A percentile compares a stretch with the other conserved stretches of the same genome.
Conservation (phyloP, 2,797 vertebrate species). For the Muscicapa striata region DNA sequence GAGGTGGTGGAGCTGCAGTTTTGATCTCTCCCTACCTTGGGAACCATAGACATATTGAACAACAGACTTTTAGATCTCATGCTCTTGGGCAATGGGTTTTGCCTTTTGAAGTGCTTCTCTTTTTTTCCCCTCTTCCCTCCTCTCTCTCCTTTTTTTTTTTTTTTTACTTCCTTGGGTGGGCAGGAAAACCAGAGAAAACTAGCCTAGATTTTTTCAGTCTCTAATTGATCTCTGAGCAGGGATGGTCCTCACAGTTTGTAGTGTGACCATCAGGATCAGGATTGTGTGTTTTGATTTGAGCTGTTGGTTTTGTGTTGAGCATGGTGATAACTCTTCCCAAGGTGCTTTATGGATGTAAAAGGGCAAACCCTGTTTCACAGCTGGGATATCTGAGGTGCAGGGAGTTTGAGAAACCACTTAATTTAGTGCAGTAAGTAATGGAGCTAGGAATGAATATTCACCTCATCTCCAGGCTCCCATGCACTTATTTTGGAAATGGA, state of each 20-base stretch:
- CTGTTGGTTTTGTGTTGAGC: background rate
- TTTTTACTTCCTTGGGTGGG: background rate
- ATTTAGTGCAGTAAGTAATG: background rate
- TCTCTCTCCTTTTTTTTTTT: background rate
- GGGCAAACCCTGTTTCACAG: background rate
- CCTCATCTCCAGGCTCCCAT: background rate
- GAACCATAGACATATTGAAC: background rate
- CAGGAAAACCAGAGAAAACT: background rate
- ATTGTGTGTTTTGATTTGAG: background rate
- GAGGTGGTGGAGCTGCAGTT: conserved; percentile 3
- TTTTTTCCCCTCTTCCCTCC: rapidly evolving
- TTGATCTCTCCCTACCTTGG: conserved; percentile 40
- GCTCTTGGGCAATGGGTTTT: background rate
- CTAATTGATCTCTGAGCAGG: background rate
- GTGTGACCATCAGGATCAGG: background rate
- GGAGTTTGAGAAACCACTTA: background rate
- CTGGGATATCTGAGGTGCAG: background rate
- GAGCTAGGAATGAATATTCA: background rate
- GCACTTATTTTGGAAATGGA: background rate
- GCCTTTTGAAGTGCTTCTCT: background rate
- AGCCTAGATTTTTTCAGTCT: background rate
- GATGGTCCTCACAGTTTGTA: rapidly evolving
- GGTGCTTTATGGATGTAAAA: background rate
- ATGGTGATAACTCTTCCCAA: background rate
- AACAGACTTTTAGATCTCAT: background rate